phyloP scores from a whole-genome alignment of 2,888 invertebrate species.

The Listrodromus nycthemerus region DNA sequence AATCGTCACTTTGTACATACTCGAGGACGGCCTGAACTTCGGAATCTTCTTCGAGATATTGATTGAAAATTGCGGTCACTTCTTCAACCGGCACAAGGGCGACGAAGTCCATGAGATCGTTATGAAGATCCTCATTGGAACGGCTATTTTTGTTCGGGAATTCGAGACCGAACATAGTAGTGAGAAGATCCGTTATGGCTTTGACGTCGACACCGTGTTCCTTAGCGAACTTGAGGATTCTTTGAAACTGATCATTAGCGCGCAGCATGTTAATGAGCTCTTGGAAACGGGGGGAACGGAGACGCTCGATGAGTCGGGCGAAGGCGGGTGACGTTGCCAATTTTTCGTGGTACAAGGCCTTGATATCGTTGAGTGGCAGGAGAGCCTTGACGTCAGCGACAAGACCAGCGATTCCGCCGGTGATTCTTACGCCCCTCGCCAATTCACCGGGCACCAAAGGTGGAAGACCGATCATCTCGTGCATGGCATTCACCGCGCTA shows the following conservation, averaged over 20 bases:
- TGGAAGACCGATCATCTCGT: slow-evolving; percentile 55
- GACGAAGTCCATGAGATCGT: slow-evolving; percentile 63
- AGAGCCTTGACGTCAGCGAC: slow-evolving; percentile 72
- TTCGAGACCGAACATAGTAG: slow-evolving; percentile 62
- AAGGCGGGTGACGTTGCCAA: slow-evolving; percentile 73
- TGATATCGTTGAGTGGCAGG: slow-evolving; percentile 75
- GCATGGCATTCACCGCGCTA: slow-evolving; percentile 56
- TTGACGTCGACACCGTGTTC: slow-evolving; percentile 60
- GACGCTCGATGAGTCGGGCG: slow-evolving; percentile 67
- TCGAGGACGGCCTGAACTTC: slow-evolving; percentile 65
- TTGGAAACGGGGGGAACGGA: slow-evolving; percentile 71
- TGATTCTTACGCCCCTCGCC: not conserved
- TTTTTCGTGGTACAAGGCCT: slow-evolving; percentile 75
- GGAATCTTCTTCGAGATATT: slow-evolving; percentile 56
- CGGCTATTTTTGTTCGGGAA: slow-evolving; percentile 39
- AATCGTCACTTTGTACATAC: slow-evolving; percentile 68
- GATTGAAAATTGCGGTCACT: slow-evolving; percentile 18
- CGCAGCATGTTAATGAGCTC: slow-evolving; percentile 67
- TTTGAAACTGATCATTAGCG: slow-evolving; percentile 63
- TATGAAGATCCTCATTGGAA: slow-evolving; percentile 38
- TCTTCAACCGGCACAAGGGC: slow-evolving; percentile 47
- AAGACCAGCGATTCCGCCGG: slow-evolving; percentile 65
- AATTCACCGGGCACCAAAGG: slow-evolving; percentile 14
- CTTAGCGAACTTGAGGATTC: slow-evolving; percentile 51
- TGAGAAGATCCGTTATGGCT: slow-evolving; percentile 56